A percentile compares a stretch with the other conserved stretches of the same genome.
phyloP scores from a whole-genome alignment of 2,888 invertebrate species.

The Dastarcus helophoroides region DNA sequence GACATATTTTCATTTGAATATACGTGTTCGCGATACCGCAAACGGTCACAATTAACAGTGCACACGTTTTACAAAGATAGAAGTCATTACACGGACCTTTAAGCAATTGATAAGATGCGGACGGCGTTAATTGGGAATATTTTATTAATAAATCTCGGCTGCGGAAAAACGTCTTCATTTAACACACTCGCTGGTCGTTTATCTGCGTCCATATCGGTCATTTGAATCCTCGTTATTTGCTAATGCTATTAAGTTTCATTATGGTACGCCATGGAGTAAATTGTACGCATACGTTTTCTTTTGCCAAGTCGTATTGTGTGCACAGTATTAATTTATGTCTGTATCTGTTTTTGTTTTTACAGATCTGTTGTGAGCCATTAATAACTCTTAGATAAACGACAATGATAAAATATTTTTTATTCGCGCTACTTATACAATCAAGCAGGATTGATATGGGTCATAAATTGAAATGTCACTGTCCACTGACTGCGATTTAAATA shows the following conservation, averaged over 20 bases:
- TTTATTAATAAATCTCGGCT: conserved; percentile 11
- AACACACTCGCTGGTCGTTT: conserved; percentile 6
- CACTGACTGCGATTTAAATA: no score
- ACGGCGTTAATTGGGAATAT: conserved; percentile 13
- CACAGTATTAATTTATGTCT: no score
- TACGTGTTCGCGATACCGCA: conserved; percentile 1
- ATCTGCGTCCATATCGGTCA: conserved; percentile 10
- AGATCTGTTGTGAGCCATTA: no score
- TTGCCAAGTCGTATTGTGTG: no score
- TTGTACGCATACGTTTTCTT: no score
- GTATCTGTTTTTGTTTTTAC: no score
- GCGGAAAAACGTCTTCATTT: conserved; percentile 14
- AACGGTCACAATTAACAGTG: conserved; percentile 3
- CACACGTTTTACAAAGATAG: conserved; percentile 2
- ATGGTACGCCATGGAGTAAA: no score
- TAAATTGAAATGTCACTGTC: no score
- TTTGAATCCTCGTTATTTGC: background rate
- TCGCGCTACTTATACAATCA: no score
- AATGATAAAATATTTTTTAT: no score
- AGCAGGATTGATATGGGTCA: no score
- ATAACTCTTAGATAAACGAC: no score
- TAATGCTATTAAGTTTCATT: conserved; percentile 2
- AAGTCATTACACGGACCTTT: conserved; percentile 1
- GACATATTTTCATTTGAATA: conserved; percentile 5
- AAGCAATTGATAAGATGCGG: conserved; percentile 10